These are phyloP conservation scores for Margaritifera margaritifera DNA, from an alignment of 2,888 invertebrate genomes.

Conservation along the genomic window DNA sequence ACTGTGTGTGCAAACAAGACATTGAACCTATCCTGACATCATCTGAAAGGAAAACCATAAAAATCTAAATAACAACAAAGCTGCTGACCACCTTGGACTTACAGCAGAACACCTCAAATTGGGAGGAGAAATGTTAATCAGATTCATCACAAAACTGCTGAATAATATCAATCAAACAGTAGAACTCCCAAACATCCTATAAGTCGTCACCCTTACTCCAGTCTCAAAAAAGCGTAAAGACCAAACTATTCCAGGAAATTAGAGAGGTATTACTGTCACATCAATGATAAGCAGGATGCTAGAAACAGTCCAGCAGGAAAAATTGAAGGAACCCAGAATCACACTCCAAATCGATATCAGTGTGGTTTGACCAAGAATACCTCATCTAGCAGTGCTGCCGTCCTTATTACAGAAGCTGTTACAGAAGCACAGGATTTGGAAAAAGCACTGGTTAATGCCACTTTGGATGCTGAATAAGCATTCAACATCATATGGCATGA, in stretches of 20 bases:
- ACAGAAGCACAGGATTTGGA: not conserved
- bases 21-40: no score
- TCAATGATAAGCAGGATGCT: not conserved
- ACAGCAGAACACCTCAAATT: no score
- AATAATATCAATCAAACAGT: no score
- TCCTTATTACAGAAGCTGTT: not conserved
- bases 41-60: no score
- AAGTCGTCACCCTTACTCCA: no score
- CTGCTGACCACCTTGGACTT: no score
- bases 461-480: conserved; percentile 3
- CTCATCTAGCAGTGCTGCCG: not conserved
- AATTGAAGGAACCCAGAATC: not conserved
- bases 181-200: no score
- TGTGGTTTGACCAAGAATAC: not conserved
- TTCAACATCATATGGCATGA: conserved; percentile 2
- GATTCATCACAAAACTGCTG: no score
- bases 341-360: not conserved
- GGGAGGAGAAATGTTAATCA: no score
- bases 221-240: not conserved
- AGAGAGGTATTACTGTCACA: not conserved
- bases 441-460: not conserved
- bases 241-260: conserved; percentile 2
- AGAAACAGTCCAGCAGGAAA: not conserved
- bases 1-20: no score
- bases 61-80: no score